Base-by-base conservation (phyloP, 2,113 vertebrate genomes). In the Emydura subglobosa region DNA sequence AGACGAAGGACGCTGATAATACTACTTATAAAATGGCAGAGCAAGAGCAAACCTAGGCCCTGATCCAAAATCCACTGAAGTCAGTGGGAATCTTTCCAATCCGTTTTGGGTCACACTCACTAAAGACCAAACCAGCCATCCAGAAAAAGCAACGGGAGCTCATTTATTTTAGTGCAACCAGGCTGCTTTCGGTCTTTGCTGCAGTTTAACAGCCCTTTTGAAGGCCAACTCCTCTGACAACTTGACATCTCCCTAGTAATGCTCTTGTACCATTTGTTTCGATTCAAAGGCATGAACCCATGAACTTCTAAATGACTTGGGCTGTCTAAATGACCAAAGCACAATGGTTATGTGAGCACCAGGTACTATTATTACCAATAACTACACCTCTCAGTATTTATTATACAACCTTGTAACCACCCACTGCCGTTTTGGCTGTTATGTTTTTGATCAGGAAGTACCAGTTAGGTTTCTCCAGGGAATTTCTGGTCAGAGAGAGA, bases 141-240 rank as follows among this genome's bases (percentile, higher is more conserved):
- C 10, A 49, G 17, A 88, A 51, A 85, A 0, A 76, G 29, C 80
- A 85, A 24, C 0, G 0, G 8, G 6, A 91, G 5, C 2, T 1
- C 81, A 78, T 83, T 90, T 11, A 65, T 29, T 93, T 54, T 17
- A 65, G 54, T 1, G 22, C 50, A 42, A 50, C n/a, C 4, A 6
- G 34, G 44, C 16, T 82, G 93, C 31, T 29, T 65, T 55, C 24
- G 9, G 25, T 22, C 54, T 17, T 6, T 31, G 31, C 61, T 34
- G 29, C 65, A 68, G 34, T 68, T 68, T 34, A 68, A n/a, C 7
- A 21, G 14, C 65, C 17, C 34, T 19, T n/a, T 19, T 68, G 34
- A 68, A 68, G 34, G 65, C 34, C 17, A 2, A 68, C 65, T 34
- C 17, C 34, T 68, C 31, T 68, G 17, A n/a, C 34, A 68, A 68